phyloP scores from a whole-genome alignment of 1,140 invertebrate genomes.

The Bombus confusus region DNA sequence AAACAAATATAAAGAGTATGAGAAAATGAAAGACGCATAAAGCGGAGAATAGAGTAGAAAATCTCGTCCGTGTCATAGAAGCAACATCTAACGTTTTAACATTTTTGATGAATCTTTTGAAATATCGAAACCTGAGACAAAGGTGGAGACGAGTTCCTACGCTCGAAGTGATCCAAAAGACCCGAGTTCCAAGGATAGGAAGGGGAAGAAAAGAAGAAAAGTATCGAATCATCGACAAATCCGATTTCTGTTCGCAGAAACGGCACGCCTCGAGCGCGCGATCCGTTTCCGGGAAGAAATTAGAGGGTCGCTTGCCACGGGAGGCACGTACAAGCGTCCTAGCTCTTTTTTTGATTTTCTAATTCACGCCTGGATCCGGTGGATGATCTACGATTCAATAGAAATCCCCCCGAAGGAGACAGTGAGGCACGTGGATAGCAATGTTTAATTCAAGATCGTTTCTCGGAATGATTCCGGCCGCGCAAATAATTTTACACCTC shows the following conservation, averaged over 20 bases:
- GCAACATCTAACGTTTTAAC: not conserved
- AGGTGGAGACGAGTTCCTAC: not conserved
- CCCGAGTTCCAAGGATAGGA: not conserved
- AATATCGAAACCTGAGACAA: not conserved
- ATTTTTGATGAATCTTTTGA: no score
- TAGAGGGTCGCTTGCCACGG: constrained; percentile 24
- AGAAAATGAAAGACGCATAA: no score
- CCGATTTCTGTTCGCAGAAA: not conserved
- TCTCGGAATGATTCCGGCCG: constrained; percentile 46
- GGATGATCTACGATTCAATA: constrained; percentile 50
- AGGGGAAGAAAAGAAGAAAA: not conserved
- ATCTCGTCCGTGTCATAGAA: no score
- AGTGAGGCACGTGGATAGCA: constrained; percentile 12
- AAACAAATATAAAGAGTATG: no score
- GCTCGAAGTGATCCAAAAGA: no score
- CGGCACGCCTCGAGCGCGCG: not conserved
- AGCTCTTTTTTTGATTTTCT: constrained; percentile 27
- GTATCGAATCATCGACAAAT: not conserved
- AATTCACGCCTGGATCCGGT: constrained; percentile 15
- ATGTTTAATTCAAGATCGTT: constrained; percentile 51
- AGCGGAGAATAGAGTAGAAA: no score
- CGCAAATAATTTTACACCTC: constrained; percentile 47
- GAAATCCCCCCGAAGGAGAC: not conserved
- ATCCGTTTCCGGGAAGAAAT: constrained; percentile 37
- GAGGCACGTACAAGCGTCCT: not conserved